Conservation (phyloP, 1,140 invertebrate genomes). For the Euwallacea fornicatus region DNA sequence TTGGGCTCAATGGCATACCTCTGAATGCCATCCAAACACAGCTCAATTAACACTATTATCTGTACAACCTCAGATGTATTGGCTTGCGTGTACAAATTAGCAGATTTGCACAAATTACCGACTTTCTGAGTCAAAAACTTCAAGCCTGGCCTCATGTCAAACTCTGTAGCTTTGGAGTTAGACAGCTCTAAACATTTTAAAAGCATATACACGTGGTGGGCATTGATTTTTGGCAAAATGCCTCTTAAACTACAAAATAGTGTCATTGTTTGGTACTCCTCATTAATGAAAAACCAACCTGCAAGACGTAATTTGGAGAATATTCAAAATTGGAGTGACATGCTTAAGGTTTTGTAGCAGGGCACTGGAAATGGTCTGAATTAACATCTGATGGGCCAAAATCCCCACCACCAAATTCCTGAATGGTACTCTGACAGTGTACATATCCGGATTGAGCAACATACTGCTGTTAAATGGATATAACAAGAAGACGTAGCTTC, state of each 20-base stretch:
- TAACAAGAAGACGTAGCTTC: conserved; percentile 87
- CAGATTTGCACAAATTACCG: conserved; percentile 80
- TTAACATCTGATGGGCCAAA: conserved; percentile 85
- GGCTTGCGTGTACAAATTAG: conserved; percentile 91
- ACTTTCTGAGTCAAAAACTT: conserved; percentile 95
- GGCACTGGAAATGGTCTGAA: conserved; percentile 86
- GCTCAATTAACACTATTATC: conserved; percentile 82
- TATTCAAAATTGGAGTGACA: conserved; percentile 61
- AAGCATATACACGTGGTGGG: conserved; percentile 66
- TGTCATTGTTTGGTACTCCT: not conserved
- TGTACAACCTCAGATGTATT: conserved; percentile 88
- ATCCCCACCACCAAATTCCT: conserved; percentile 84
- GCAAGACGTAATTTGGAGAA: conserved; percentile 60
- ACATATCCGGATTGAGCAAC: conserved; percentile 75
- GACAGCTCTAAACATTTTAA: conserved; percentile 80
- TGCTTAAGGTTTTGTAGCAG: conserved; percentile 71
- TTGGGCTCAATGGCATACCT: conserved; percentile 64
- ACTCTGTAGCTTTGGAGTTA: conserved; percentile 77
- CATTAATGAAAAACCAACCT: conserved; percentile 14
- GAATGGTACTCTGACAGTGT: conserved; percentile 81
- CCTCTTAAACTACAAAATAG: conserved; percentile 53
- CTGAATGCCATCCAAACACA: conserved; percentile 68
- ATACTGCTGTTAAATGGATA: conserved; percentile 76
- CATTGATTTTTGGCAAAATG: conserved; percentile 59
- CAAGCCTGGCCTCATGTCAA: conserved; percentile 84